Evolutionary conservation across 2,797 vertebrate genomes (phyloP).

Genomic region (Myotis planiceps): DNA sequence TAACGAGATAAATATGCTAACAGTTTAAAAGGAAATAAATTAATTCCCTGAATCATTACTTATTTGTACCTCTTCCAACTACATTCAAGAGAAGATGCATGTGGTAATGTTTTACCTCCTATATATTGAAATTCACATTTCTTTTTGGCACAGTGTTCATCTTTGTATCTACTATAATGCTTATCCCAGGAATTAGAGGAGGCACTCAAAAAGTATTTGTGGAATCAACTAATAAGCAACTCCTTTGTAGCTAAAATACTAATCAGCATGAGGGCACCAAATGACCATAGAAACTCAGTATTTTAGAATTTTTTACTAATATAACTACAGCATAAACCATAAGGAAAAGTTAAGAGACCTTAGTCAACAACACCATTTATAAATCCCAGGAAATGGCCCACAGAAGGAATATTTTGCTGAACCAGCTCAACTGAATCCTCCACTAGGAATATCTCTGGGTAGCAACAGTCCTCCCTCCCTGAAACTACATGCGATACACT

Average conservation of each 20-base stretch:
- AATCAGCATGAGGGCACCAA: neutral
- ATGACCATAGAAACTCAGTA: neutral
- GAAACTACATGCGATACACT: neutral
- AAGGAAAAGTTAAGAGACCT: neutral
- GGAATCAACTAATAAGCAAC: neutral
- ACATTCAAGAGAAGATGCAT: neutral
- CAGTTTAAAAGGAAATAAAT: constrained; percentile 17
- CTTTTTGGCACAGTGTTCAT: neutral
- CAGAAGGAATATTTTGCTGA: neutral
- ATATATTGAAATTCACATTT: neutral
- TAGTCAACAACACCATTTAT: neutral
- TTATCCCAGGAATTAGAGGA: neutral
- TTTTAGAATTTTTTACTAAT: neutral
- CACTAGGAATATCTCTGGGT: neutral
- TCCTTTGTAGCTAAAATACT: neutral
- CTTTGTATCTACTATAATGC: neutral
- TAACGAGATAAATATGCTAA: neutral
- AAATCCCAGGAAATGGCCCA: neutral
- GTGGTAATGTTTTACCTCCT: neutral
- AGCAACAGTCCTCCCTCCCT: neutral
- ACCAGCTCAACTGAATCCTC: neutral
- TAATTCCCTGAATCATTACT: neutral
- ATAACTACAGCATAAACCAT: neutral
- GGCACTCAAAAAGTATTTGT: neutral
- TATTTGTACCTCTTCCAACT: neutral